Base-by-base conservation (phyloP, 2,888 invertebrate genomes). In the Eubasilissa splendida region DNA sequence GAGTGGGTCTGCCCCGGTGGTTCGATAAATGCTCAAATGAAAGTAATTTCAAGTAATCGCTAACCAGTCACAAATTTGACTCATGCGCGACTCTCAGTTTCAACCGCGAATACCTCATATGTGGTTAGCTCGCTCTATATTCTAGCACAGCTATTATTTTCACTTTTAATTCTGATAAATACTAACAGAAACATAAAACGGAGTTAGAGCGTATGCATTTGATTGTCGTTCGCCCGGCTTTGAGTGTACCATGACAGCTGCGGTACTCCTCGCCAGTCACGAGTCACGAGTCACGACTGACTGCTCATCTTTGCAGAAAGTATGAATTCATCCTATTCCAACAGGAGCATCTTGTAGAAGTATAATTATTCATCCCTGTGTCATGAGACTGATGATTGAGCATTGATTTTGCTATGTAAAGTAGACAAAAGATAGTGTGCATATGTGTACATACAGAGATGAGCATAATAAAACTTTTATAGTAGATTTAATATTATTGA, bases 21-120 rank as follows among this genome's bases (percentile, higher is more conserved):
- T 7, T 42, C 7, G 42, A 42, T 4, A 7, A 42, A 42, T 42
- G 42, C 1, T 42, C 42, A 42, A 12, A 33, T 63, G 33, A 63
- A 63, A 63, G 33, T 63, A 42, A 12, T 63, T 63, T 63, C 33
- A 42, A 33, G 3, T 33, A 12, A 63, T 42, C 63, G 14, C 52
- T 50, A 33, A 68, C 66, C 52, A 52, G 50, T 42, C 5, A 22
- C 70, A 53, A 52, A 70, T 70, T 70, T 70, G 22, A 70, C 52
- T 33, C 33, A 12, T 63, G 42, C 53, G 22, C 31, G 70, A 56
- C 71, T 73, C 58, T 73, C 71, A 73, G 42, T 73, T 56, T 73
- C 42, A 73, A 56, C 71, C 71, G 56, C 71, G 56, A 58, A 56
- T 12, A 73, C 33, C n/a, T 56, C 56, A 12, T 12, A 12, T 56